Evolutionary conservation across 2,113 vertebrate species (phyloP).

Genomic region (Panurus biarmicus): DNA sequence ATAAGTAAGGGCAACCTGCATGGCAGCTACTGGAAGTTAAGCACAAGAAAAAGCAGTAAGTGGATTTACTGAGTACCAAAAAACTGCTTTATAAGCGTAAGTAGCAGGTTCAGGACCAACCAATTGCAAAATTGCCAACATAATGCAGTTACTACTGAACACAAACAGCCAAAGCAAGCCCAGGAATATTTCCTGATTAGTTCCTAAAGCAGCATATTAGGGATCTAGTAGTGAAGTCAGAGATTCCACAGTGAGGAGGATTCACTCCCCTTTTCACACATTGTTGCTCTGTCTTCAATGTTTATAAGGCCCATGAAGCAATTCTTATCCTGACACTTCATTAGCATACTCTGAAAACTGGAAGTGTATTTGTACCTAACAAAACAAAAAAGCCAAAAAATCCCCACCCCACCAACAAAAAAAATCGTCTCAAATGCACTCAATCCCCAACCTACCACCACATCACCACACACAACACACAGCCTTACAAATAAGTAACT

Average conservation of each 20-base stretch:
- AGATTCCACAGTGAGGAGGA: background rate
- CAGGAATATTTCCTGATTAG: background rate
- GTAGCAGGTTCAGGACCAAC: background rate
- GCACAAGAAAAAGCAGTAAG: background rate
- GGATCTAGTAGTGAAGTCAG: background rate
- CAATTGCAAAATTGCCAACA: background rate
- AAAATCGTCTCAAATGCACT: background rate
- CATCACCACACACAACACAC: background rate
- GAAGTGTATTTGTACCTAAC: background rate
- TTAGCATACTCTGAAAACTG: background rate
- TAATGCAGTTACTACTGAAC: background rate
- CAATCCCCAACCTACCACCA: background rate
- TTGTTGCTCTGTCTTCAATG: background rate
- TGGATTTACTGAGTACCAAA: background rate
- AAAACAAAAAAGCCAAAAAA: background rate
- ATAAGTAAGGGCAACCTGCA: background rate
- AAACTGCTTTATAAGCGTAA: background rate
- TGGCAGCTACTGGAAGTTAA: background rate
- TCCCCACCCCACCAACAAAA: background rate
- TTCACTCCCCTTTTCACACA: background rate
- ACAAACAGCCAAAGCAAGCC: background rate
- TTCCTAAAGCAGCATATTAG: background rate
- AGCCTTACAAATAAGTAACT: background rate
- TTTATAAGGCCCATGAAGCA: background rate
- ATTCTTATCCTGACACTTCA: background rate